Base-by-base conservation (phyloP, 2,888 invertebrate species). In the Oscheius onirici region DNA sequence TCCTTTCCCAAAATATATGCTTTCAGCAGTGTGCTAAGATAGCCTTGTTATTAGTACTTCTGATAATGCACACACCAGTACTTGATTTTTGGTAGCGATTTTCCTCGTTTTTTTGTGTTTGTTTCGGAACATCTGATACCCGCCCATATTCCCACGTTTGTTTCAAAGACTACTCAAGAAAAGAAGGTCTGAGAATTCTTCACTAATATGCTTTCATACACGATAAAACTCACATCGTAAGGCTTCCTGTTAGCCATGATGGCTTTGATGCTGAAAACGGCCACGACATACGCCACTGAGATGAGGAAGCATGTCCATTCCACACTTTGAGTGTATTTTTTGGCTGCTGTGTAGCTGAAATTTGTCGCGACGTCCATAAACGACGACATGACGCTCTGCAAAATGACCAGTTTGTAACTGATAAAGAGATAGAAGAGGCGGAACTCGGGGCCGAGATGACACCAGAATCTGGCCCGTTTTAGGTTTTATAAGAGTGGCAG, bases 171-270 rank as follows among this genome's bases (percentile, higher is more conserved):
- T n/a, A n/a, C n/a, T n/a, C n/a, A n/a, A n/a, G n/a, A n/a, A n/a
- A n/a, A n/a, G n/a, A n/a, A n/a, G n/a, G n/a, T n/a, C n/a, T n/a
- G n/a, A n/a, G n/a, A n/a, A n/a, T n/a, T n/a, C n/a, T n/a, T n/a
- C n/a, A n/a, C n/a, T n/a, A n/a, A 24, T 54, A 10, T 10, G 8
- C 6, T 24, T 10, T 6, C n/a, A 24, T 54, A 17, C 6, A 43
- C 43, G 15, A 54, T 11, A 52, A 55, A 24, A 76, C 75, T 76
- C 51, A 83, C 82, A 60, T 84, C 78, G 67, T 78, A 81, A 3
- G 85, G 82, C 58, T 85, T 84, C 44, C 80, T 71, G 57, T 84
- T 81, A 15, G 69, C 66, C 86, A 86, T 86, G 63, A 77, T 66
- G 22, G 76, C 76, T 67, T 86, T 83, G 70, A 85, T 74, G 54